Evolutionary conservation across 2,888 invertebrate species (phyloP).

Genomic region (Ctenicera cuprea): DNA sequence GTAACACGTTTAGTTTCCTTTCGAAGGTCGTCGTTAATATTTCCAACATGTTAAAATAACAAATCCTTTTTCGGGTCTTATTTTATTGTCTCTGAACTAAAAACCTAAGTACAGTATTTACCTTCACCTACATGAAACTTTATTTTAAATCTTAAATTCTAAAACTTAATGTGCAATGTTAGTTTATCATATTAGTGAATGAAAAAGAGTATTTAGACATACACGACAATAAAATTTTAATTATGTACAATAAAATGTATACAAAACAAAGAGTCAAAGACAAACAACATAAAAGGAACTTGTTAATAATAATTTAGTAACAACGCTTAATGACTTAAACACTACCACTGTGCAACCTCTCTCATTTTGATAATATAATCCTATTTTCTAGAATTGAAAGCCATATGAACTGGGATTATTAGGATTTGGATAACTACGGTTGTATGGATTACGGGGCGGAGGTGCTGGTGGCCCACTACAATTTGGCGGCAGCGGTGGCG

Average conservation of each 20-base stretch:
- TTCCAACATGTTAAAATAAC: constrained; percentile 43
- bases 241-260: constrained; percentile 32
- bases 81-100: constrained; percentile 35
- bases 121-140: constrained; percentile 38
- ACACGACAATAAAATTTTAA: constrained; percentile 22
- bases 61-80: constrained; percentile 23
- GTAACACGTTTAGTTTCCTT: background rate
- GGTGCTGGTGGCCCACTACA: constrained; percentile 35
- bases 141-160: constrained; percentile 7
- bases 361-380: background rate
- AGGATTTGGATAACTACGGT: constrained; percentile 8
- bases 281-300: constrained; percentile 33
- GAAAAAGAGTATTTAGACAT: constrained; percentile 9
- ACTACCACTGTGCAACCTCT: constrained; percentile 1
- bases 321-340: background rate
- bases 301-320: constrained; percentile 37
- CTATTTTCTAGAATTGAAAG: background rate
- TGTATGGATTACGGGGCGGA: no score
- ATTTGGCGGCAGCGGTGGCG: constrained; percentile 41
- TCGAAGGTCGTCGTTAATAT: constrained; percentile 7
- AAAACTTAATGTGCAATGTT: constrained; percentile 10
- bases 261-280: constrained; percentile 13
- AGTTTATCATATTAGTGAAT: background rate
- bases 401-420: constrained; percentile 22
- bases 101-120: constrained; percentile 43